These are phyloP conservation scores for Myopa tessellatipennis DNA, from an alignment of 2,888 invertebrate genomes.

Conservation along the genomic window DNA sequence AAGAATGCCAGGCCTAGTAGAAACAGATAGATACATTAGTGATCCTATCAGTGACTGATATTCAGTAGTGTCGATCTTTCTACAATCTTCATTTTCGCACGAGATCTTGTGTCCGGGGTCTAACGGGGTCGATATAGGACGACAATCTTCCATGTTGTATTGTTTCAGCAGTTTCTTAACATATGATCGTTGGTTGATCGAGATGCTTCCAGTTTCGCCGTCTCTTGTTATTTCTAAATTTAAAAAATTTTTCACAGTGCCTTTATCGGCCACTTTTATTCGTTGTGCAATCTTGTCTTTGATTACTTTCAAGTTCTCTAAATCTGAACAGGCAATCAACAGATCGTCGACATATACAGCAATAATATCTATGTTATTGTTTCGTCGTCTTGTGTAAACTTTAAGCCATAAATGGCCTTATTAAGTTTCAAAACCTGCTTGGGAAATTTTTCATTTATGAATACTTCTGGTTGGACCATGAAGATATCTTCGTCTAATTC, in stretches of 20 bases:
- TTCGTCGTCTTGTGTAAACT: constrained; percentile 8
- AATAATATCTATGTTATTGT: constrained; percentile 21
- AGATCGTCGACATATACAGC: constrained; percentile 39
- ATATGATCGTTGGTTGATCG: constrained; percentile 16
- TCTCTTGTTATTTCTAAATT: too few species aligned
- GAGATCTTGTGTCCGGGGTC: too few species aligned
- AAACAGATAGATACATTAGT: too few species aligned
- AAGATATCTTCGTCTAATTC: neutral
- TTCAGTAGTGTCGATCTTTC: too few species aligned
- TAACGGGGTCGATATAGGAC: too few species aligned
- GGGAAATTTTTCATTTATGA: neutral
- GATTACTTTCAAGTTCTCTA: too few species aligned
- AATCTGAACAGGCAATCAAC: constrained; percentile 36
- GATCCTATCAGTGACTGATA: too few species aligned
- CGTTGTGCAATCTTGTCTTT: constrained; percentile 21
- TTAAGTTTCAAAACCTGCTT: neutral
- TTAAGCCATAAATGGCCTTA: neutral
- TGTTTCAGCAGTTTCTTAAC: constrained; percentile 32
- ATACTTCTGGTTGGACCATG: neutral
- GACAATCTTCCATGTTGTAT: too few species aligned
- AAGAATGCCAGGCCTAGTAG: too few species aligned
- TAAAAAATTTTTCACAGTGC: constrained; percentile 27
- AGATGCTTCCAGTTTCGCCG: constrained; percentile 12
- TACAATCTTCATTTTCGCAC: too few species aligned
- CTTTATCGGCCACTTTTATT: constrained; percentile 35